phyloP scores from a whole-genome alignment of 2,888 invertebrate genomes.

The Tricholauxania praeusta region DNA sequence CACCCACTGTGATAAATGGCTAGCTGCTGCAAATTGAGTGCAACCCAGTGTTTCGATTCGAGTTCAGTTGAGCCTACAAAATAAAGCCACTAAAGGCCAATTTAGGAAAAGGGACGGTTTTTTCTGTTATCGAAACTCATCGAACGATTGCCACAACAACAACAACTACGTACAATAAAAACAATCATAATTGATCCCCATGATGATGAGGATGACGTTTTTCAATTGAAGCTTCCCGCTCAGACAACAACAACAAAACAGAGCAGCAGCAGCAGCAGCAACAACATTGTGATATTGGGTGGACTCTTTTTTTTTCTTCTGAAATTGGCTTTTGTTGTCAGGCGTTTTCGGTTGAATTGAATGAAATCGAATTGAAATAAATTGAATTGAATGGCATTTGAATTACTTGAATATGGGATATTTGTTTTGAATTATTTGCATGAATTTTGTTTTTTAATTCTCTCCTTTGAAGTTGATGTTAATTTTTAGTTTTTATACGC shows the following conservation, averaged over 20 bases:
- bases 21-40: neutral
- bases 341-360: constrained; percentile 23
- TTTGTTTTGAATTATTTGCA: constrained; percentile 13
- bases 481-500: constrained; percentile 12
- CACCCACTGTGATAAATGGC: no score
- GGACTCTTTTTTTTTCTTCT: neutral
- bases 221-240: neutral
- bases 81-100: neutral
- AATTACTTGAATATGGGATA: constrained; percentile 20
- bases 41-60: neutral
- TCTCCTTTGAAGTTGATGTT: constrained; percentile 37
- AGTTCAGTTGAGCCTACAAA: constrained; percentile 19
- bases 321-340: constrained; percentile 28
- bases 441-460: neutral
- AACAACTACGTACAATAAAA: neutral
- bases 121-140: neutral
- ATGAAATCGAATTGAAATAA: constrained; percentile 22
- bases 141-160: neutral
- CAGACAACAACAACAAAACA: neutral
- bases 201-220: constrained; percentile 18
- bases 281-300: constrained; percentile 2
- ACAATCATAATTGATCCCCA: constrained; percentile 42
- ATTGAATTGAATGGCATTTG: constrained; percentile 8
- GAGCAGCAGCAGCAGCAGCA: neutral
- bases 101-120: neutral